Conservation (phyloP, 64 coral and sea anemone genomes). For the Dendronephthya gigantea region DNA sequence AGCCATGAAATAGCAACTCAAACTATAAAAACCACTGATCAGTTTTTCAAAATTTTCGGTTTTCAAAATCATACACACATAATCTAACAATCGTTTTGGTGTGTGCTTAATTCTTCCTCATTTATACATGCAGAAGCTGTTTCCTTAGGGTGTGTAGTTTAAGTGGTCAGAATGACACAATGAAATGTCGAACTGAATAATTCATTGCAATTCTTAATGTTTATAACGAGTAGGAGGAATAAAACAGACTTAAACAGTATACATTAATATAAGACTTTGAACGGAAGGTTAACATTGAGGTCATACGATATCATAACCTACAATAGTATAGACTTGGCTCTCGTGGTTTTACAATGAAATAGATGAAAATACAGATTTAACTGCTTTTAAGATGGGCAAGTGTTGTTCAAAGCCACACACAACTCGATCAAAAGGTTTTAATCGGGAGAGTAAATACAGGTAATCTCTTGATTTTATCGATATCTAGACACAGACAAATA, state of each 20-base stretch:
- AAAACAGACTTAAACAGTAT: background rate
- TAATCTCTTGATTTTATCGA: background rate
- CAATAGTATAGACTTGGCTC: background rate
- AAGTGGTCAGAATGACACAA: background rate
- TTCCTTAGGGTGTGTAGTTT: conserved; percentile 6
- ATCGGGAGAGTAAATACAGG: background rate
- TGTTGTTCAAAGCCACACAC: background rate
- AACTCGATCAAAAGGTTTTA: background rate
- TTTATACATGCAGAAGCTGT: background rate
- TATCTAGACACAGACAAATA: background rate
- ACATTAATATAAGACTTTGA: background rate
- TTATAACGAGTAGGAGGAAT: background rate
- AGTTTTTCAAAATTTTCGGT: too few species aligned
- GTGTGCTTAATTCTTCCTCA: too few species aligned
- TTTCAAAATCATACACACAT: too few species aligned
- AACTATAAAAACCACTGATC: too few species aligned
- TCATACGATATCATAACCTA: background rate
- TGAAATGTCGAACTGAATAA: background rate
- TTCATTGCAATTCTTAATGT: background rate
- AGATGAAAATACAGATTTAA: too few species aligned
- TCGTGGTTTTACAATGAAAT: too few species aligned
- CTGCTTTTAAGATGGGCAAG: background rate
- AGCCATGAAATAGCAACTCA: too few species aligned
- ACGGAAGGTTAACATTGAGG: background rate
- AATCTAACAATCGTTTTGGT: background rate